A percentile compares a stretch with the other conserved stretches of the same genome.
Evolutionary conservation across 1,140 invertebrate genomes (phyloP).

Genomic region (Drosophila ogumai): DNA sequence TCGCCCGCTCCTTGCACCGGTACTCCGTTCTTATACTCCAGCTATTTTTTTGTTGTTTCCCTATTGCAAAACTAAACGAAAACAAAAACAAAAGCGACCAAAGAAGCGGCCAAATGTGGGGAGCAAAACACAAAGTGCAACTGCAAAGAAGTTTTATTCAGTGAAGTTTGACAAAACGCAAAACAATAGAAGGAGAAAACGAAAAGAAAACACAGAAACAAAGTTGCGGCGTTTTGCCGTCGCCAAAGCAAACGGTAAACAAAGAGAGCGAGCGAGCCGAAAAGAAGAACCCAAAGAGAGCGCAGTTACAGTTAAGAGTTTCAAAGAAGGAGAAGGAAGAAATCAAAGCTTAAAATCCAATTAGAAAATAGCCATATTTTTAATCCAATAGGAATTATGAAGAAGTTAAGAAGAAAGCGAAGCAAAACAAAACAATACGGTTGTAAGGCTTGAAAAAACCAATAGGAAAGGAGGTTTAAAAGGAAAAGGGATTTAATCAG

Average conservation of each 20-base stretch:
- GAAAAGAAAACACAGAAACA: conserved; percentile 16
- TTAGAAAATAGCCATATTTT: background rate
- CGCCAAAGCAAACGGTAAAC: conserved; percentile 64
- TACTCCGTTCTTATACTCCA: background rate
- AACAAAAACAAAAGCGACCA: conserved; percentile 1
- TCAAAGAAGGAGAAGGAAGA: too few relatives aligned
- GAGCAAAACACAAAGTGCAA: conserved; percentile 17
- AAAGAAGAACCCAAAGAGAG: background rate
- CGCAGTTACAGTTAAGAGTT: background rate
- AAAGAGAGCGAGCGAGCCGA: background rate
- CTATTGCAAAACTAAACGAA: background rate
- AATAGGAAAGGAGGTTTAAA: background rate
- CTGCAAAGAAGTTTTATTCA: background rate
- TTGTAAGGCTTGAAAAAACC: background rate
- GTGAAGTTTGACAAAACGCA: conserved; percentile 25
- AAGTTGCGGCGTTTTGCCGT: conserved; percentile 65
- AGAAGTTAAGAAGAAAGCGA: background rate
- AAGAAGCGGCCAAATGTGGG: background rate
- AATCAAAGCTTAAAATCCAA: background rate
- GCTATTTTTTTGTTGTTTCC: background rate
- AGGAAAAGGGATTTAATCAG: background rate
- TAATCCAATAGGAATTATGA: background rate
- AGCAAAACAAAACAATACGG: background rate
- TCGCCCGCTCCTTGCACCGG: conserved; percentile 9
- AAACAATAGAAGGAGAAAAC: conserved; percentile 4